phyloP scores from a whole-genome alignment of 1,140 invertebrate genomes.

The Telenomus remus region DNA sequence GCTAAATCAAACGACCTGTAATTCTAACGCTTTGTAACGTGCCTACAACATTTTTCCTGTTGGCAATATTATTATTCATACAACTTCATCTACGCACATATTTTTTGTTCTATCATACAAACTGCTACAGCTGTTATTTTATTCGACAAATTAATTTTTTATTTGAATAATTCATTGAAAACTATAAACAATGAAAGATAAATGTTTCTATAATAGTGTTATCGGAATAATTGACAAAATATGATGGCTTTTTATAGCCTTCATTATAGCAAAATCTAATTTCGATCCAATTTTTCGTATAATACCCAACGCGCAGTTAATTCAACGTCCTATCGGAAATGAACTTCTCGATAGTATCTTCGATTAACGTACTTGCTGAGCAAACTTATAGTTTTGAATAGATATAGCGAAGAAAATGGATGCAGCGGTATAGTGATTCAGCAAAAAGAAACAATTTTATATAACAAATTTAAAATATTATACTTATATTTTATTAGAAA shows the following conservation, averaged over 20 bases:
- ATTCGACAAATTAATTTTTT: neutral
- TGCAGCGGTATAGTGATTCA: too few relatives aligned
- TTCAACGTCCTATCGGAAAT: slow-evolving; percentile 27
- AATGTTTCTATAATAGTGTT: neutral
- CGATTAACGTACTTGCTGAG: slow-evolving; percentile 31
- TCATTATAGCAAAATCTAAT: slow-evolving; percentile 24
- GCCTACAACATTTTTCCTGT: slow-evolving; percentile 14
- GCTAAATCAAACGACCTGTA: slow-evolving; percentile 17
- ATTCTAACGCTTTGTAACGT: slow-evolving; percentile 3
- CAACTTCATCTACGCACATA: too few relatives aligned
- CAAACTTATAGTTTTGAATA: slow-evolving; percentile 21
- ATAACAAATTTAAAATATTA: too few relatives aligned
- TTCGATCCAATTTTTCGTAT: slow-evolving; percentile 24
- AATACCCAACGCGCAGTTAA: slow-evolving; percentile 14
- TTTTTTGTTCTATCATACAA: too few relatives aligned
- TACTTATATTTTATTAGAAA: too few relatives aligned
- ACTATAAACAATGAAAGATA: neutral
- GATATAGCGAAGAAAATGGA: slow-evolving; percentile 4
- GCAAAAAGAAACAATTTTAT: too few relatives aligned
- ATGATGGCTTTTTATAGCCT: neutral
- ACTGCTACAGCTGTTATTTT: too few relatives aligned
- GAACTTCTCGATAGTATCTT: slow-evolving; percentile 37
- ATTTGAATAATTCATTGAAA: too few relatives aligned
- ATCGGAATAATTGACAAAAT: neutral
- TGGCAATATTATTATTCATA: neutral